Evolutionary conservation across 2,113 vertebrate species (phyloP), one percentile per base, ranked within the genome.

Genomic region (Indicator maculatus): DNA sequence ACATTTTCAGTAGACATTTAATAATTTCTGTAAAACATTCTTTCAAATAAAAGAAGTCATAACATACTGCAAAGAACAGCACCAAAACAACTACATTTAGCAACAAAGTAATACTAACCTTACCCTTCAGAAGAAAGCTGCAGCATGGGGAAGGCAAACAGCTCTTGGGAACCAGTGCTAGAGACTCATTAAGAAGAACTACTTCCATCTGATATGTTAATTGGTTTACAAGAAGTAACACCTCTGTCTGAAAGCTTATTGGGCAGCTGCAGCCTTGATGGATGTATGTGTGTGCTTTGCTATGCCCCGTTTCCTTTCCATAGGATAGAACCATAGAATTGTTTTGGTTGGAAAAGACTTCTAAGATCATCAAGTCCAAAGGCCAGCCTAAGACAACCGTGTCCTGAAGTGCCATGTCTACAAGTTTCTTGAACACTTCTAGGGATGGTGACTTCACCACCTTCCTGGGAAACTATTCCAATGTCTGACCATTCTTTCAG

Each of bases 71-170:
- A 83, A 59, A 70, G 8, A 78, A 39, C 28, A 75, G 5, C 65
- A 84, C 6, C 4, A 47, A 71, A 76, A 50, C 44, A 92, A 66
- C 14, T 7, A 45, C 19, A 20, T 16, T 65, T 41, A 83, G 1
- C 12, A 84, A 55, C 5, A 59, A 76, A 77, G 17, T 8, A 45
- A 4, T 11, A 26, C 15, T 33, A 69, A 26, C 24, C 12, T 91
- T n/a, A 55, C n/a, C 30, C 7, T 79, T 79, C 70, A 82, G 53
- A 70, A 61, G 23, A 55, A 81, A 56, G 18, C 18, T 58, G 4
- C 1, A 7, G 7, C 1, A 1, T 1, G 63, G 8, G 5, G 11
- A 44, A 50, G 55, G 16, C 2, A 50, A 50, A 21, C 26, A 75
- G 21, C 12, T 74, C 16, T 36, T 39, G 4, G 19, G 81, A 66